Conservation (phyloP, 2,888 invertebrate genomes). For the Lasioglossum morio region DNA sequence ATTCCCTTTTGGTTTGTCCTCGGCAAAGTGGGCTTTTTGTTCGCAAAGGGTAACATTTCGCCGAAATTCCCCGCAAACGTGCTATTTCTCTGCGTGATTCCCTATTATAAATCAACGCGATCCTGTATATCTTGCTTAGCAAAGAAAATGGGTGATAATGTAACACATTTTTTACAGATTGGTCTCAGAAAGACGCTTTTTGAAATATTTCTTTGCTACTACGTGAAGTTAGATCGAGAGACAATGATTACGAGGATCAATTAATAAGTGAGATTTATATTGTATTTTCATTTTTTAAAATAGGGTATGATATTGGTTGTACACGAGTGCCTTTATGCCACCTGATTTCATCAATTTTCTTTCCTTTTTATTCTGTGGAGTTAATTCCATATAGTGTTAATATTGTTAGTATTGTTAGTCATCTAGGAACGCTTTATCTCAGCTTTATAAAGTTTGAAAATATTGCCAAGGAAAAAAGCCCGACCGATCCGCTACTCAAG, state of each 20-base stretch:
- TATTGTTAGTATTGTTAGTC: too few species aligned
- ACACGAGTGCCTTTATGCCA: too few species aligned
- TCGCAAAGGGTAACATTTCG: conserved; percentile 19
- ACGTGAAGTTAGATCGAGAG: too few species aligned
- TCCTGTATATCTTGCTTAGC: too few species aligned
- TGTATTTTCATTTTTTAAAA: too few species aligned
- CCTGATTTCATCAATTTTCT: too few species aligned
- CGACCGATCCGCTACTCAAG: not conserved
- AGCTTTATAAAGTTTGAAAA: not conserved
- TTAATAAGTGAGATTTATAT: too few species aligned
- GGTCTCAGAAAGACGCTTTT: not conserved
- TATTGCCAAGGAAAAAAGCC: not conserved
- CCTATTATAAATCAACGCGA: conserved; percentile 3
- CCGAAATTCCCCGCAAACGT: conserved; percentile 4
- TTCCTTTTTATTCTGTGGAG: too few species aligned
- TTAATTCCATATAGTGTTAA: not conserved
- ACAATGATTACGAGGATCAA: too few species aligned
- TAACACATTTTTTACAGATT: not conserved
- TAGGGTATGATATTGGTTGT: too few species aligned
- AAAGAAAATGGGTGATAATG: not conserved
- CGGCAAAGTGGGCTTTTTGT: conserved; percentile 30
- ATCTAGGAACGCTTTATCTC: not conserved
- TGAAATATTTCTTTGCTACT: not conserved
- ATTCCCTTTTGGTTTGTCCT: conserved; percentile 75
- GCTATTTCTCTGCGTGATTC: not conserved